Percentiles rank a stretch among this genome's conserved stretches.
Conservation (phyloP, 2,888 invertebrate genomes). For the Resseliella maxima region DNA sequence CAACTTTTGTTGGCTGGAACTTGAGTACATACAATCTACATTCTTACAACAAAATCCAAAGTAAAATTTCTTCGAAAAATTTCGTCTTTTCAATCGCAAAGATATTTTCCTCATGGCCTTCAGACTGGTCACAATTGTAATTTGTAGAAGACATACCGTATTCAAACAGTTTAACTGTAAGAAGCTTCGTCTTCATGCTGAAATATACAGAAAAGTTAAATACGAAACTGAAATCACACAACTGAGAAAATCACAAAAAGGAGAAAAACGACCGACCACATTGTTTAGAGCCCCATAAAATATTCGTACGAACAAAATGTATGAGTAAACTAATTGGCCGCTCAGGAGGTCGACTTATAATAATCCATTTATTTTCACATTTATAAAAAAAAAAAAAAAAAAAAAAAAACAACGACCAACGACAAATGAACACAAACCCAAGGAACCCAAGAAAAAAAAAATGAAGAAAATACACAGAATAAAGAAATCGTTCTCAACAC, state of each 20-base stretch:
- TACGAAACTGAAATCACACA: neutral
- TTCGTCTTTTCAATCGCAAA: no score
- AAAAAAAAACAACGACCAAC: neutral
- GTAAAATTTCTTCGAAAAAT: no score
- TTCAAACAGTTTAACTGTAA: neutral
- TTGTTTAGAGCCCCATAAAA: neutral
- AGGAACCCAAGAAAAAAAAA: no score
- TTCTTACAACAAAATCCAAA: no score
- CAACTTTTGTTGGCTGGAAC: no score
- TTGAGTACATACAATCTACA: no score
- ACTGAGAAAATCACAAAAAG: neutral
- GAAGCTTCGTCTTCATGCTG: neutral
- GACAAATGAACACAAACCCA: no score
- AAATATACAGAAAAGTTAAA: neutral
- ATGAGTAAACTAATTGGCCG: conserved; percentile 24
- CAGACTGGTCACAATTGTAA: neutral
- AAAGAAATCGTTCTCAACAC: neutral
- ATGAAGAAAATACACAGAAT: neutral
- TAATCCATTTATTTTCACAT: conserved; percentile 43
- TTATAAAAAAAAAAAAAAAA: neutral
- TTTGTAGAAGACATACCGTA: neutral
- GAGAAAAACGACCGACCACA: neutral
- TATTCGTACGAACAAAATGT: conserved; percentile 18
- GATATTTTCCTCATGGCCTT: no score
- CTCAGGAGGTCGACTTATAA: conserved; percentile 51